phyloP scores from a whole-genome alignment of 2,113 vertebrate species.

The Chloropsis cyanopogon region DNA sequence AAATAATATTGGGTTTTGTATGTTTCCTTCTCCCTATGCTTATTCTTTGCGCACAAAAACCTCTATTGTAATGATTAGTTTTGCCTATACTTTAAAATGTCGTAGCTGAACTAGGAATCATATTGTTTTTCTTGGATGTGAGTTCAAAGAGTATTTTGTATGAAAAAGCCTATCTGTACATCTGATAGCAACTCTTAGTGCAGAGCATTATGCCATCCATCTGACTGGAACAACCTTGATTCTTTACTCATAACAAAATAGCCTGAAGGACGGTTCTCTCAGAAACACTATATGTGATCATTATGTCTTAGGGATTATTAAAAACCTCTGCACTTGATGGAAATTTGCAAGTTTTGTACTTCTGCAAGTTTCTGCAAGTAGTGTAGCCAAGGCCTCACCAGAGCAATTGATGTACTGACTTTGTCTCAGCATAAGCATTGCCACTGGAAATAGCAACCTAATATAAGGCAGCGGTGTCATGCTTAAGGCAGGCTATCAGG shows the following conservation, averaged over 20 bases:
- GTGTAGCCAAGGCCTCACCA: not conserved
- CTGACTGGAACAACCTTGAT: not conserved
- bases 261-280: not conserved
- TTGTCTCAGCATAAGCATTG: not conserved
- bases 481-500: not conserved
- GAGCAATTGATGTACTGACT: not conserved
- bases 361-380: not conserved
- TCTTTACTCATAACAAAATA: not conserved
- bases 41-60: not conserved
- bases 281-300: not conserved
- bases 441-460: not conserved
- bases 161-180: not conserved
- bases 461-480: not conserved
- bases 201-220: not conserved
- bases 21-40: not conserved
- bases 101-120: not conserved
- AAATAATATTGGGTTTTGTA: not conserved
- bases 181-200: not conserved
- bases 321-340: not conserved
- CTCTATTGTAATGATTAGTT: not conserved
- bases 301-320: not conserved
- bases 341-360: not conserved
- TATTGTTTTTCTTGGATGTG: not conserved
- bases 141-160: not conserved
- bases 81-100: accelerated